phyloP scores from a whole-genome alignment of 2,797 vertebrate species.

The Molossus molossus region DNA sequence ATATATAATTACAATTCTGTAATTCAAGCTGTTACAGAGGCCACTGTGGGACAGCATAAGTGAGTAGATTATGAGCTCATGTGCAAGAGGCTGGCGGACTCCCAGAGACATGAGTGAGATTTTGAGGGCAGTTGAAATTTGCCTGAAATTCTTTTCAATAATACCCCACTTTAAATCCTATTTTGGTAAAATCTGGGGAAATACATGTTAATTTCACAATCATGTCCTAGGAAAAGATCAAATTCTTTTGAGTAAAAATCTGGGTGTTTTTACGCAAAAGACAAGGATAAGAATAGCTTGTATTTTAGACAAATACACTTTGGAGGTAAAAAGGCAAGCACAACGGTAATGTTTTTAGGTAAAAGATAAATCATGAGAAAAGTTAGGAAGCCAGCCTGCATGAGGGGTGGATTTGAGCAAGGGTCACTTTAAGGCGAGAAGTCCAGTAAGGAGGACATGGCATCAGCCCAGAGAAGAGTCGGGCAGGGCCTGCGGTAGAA shows the following conservation, averaged over 20 bases:
- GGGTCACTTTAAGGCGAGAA: neutral
- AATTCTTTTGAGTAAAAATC: neutral
- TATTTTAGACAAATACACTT: neutral
- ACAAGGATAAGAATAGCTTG: neutral
- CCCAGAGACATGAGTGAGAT: neutral
- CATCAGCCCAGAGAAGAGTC: neutral
- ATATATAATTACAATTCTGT: neutral
- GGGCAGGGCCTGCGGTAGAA: neutral
- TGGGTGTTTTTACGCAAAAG: neutral
- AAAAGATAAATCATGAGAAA: neutral
- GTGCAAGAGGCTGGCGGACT: neutral
- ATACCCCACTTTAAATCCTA: neutral
- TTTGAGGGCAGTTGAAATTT: neutral
- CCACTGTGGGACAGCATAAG: neutral
- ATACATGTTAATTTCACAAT: neutral
- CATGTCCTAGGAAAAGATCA: neutral
- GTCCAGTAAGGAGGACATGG: neutral
- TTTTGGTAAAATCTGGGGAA: neutral
- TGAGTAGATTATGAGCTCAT: neutral
- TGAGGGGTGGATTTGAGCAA: neutral
- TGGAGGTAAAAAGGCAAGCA: neutral
- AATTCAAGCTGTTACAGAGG: neutral
- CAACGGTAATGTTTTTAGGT: neutral
- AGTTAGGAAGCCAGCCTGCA: neutral
- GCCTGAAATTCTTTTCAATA: neutral